phyloP scores from a whole-genome alignment of 2,113 vertebrate species.

The Vireo altiloquus region DNA sequence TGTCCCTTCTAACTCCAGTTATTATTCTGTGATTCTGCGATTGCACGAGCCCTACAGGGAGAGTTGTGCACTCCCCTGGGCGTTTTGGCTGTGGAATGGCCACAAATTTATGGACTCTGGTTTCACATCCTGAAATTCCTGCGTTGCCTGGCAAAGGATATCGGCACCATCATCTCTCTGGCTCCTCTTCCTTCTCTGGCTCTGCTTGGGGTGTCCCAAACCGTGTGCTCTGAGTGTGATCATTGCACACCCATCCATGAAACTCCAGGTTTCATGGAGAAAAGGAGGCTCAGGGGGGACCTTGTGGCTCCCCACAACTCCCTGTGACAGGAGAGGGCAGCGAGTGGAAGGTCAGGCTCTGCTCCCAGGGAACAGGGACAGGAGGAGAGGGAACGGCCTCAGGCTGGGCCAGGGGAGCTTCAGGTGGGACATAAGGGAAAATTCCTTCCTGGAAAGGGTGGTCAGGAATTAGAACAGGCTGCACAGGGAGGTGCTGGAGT shows the following conservation, averaged over 20 bases:
- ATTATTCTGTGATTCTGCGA: neutral
- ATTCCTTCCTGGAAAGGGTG: neutral
- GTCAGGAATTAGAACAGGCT: neutral
- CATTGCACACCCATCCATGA: fast-evolving
- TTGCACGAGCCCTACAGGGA: neutral
- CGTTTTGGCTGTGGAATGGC: neutral
- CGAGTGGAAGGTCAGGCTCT: fast-evolving
- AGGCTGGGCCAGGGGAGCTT: fast-evolving
- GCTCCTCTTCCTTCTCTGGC: neutral
- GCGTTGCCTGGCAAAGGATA: neutral
- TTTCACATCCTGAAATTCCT: neutral
- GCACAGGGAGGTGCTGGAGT: too few relatives aligned
- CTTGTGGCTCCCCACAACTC: neutral
- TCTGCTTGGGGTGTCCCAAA: neutral
- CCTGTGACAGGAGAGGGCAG: neutral
- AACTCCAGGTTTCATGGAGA: neutral
- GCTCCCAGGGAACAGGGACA: neutral
- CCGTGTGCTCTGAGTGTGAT: fast-evolving
- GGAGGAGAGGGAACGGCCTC: fast-evolving
- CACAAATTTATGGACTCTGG: neutral
- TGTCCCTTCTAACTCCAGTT: neutral
- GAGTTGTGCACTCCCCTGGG: fast-evolving
- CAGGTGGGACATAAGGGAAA: neutral
- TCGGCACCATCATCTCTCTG: fast-evolving
- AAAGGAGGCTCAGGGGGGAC: neutral